Conservation (phyloP, 2,113 vertebrate species). For the Thunnus thynnus region DNA sequence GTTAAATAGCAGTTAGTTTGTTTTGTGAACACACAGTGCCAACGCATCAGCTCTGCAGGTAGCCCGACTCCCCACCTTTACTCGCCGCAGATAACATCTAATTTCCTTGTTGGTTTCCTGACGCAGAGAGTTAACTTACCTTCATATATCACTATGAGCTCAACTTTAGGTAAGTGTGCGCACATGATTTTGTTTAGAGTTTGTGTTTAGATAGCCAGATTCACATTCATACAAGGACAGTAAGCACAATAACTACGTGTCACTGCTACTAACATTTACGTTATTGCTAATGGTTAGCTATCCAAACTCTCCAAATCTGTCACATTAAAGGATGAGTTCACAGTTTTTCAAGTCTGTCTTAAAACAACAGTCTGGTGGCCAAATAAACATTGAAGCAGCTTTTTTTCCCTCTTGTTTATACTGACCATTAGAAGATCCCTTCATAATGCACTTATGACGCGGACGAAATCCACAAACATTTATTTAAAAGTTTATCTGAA, state of each 20-base stretch:
- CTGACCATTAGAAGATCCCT: no score
- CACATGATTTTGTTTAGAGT: neutral
- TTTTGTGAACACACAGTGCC: slow-evolving; percentile 7
- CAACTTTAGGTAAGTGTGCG: neutral
- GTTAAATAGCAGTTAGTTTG: neutral
- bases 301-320: neutral
- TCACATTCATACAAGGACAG: neutral
- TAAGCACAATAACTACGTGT: neutral
- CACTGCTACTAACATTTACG: no score
- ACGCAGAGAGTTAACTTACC: neutral
- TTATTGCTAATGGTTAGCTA: neutral
- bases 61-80: neutral
- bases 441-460: no score
- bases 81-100: slow-evolving; percentile 3
- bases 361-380: no score
- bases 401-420: no score
- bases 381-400: no score
- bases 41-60: slow-evolving; percentile 15
- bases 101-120: slow-evolving; percentile 24
- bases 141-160: neutral
- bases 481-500: no score
- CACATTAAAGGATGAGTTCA: no score
- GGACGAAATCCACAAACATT: no score
- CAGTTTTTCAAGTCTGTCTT: no score
- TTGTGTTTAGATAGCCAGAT: neutral